These are phyloP conservation scores for Leucophenga montana DNA, from an alignment of 2,888 invertebrate genomes.

Conservation along the genomic window DNA sequence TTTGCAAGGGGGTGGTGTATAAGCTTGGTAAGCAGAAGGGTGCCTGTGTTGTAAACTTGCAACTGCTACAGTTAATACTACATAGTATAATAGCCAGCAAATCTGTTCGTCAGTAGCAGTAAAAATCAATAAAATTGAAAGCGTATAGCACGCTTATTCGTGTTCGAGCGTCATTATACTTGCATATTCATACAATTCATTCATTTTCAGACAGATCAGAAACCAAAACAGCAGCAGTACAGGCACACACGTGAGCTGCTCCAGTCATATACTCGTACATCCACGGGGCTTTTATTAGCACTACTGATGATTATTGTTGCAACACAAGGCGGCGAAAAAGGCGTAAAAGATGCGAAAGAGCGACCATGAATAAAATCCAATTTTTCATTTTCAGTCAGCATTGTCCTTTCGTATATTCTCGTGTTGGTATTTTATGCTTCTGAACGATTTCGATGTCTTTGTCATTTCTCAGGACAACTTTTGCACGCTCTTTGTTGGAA, in stretches of 20 bases:
- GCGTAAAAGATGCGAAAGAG: constrained; percentile 18
- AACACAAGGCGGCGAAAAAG: constrained; percentile 6
- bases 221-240: background rate
- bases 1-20: constrained; percentile 10
- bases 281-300: background rate
- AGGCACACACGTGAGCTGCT: background rate
- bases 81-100: too few species aligned
- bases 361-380: constrained; percentile 16
- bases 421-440: constrained; percentile 5
- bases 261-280: too few species aligned
- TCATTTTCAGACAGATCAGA: background rate
- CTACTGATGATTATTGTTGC: constrained; percentile 11
- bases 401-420: constrained; percentile 2
- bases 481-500: constrained; percentile 37
- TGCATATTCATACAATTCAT: background rate
- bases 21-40: background rate
- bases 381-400: constrained; percentile 14
- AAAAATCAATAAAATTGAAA: constrained; percentile 62
- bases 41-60: background rate
- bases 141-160: constrained; percentile 58
- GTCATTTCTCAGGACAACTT: constrained; percentile 7
- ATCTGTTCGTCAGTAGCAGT: constrained; percentile 40
- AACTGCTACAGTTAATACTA: too few species aligned
- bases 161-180: constrained; percentile 21
- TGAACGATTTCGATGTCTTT: constrained; percentile 14